A percentile compares a stretch with the other conserved stretches of the same genome.
phyloP scores from a whole-genome alignment of 2,888 invertebrate species.

The Physocephala rufipes region DNA sequence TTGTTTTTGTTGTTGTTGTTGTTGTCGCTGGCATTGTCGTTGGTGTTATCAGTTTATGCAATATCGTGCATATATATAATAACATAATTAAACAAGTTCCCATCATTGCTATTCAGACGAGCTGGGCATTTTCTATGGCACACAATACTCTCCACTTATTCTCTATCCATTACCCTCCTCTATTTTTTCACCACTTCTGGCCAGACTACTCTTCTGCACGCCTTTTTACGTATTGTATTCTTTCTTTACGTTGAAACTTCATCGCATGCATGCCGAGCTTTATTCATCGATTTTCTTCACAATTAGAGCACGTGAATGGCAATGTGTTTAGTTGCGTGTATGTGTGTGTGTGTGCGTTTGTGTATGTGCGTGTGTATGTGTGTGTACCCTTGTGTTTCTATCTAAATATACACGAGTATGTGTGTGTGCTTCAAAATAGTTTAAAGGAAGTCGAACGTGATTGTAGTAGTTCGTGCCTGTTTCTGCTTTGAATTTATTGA shows the following conservation, averaged over 20 bases:
- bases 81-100: too few species aligned
- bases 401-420: background rate
- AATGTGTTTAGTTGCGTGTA: slow-evolving; percentile 3
- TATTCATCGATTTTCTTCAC: slow-evolving; percentile 39
- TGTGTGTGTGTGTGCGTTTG: slow-evolving; percentile 22
- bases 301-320: slow-evolving; percentile 19
- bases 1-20: too few species aligned
- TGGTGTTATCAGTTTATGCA: too few species aligned
- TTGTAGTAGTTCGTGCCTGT: slow-evolving; percentile 10
- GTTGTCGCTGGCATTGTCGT: too few species aligned
- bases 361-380: slow-evolving; percentile 16
- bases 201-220: slow-evolving; percentile 3
- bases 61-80: too few species aligned
- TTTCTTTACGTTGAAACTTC: slow-evolving; percentile 42
- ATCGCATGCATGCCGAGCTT: slow-evolving; percentile 36
- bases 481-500: slow-evolving; percentile 17
- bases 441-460: slow-evolving; percentile 7
- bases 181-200: too few species aligned
- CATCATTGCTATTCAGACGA: too few species aligned
- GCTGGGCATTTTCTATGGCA: too few species aligned
- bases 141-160: too few species aligned
- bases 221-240: slow-evolving; percentile 20
- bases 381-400: background rate
- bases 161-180: too few species aligned
- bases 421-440: background rate